Base-by-base conservation (phyloP, 2,113 vertebrate species). In the Enhydra lutris region DNA sequence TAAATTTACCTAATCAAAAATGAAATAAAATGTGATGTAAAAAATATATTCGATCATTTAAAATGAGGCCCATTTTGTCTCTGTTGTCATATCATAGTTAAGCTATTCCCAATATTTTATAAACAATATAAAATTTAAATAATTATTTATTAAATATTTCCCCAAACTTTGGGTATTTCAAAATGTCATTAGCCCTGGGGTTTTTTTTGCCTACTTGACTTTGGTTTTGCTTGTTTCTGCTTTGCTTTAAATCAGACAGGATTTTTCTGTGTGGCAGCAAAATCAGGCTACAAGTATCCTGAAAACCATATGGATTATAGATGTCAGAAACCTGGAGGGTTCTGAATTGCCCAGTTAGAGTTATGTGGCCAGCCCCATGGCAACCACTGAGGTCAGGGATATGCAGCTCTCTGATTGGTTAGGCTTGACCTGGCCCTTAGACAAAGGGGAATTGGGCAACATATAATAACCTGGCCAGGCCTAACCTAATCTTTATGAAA, bases 111-210 rank as follows among this genome's bases (percentile, higher is more conserved):
- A 21, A 42, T 65, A 73, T 73, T 89, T 92, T 57, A 67, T 61
- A 96, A 74, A 29, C 67, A 81, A 85, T 82, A 76, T 20, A 86
- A 85, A 94, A n/a, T 80, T 47, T 59, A 74, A 89, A 11, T 86
- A n/a, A 81, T 55, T 85, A 42, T 61, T 86, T 93, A 39, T 42
- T 96, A 80, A 36, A 20, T 52, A 80, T 78, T 90, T 89, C 85
- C 57, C 74, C 14, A 50, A 91, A 91, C 76, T 57, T 69, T 52
- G 26, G 10, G 7, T 36, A 83, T 73, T 57, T 83, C 52, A 86
- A 69, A 26, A 21, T 57, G 17, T 17, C 57, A 50, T 71, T 34
- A 65, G 26, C 18, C 47, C 31, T 82, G 45, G 42, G 42, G 4
- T 87, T 78, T 47, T 47, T 73, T 76, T 79, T 36, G 31, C 45